Base-by-base conservation (phyloP, 1,140 invertebrate genomes). In the Argopecten irradians region DNA sequence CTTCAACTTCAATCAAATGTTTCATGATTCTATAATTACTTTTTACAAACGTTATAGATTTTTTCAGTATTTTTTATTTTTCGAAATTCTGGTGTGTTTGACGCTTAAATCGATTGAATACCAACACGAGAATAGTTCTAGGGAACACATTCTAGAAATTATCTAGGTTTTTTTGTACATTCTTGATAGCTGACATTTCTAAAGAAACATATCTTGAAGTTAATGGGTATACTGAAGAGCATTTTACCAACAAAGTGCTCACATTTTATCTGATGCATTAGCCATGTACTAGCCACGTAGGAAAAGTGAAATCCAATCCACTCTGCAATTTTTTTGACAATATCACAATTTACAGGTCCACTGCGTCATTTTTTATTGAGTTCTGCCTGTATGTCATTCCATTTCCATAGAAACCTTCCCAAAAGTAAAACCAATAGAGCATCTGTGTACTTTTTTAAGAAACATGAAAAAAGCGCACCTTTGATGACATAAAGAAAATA, bases 381-480 rank as follows among this genome's bases (percentile, higher is more conserved):
- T 71, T 71, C 1, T 71, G 55, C 1, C 55, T 28, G 14, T n/a
- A 71, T 71, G 55, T 71, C 55, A 71, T 71, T 16, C 55, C 5
- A n/a, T 71, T n/a, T 71, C 55, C 55, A 71, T 71, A n/a, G 55
- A 71, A 71, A 71, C 55, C 55, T 28, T 28, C 55, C 55, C 55
- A 71, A 71, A 71, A 71, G 55, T 71, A 71, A 28, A 71, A 71
- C 28, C 55, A 71, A 71, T 71, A 71, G 1, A n/a, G 55, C 55
- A 71, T 71, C 55, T 28, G 1, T 28, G 22, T 71, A 71, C 13
- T n/a, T 71, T 71, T 71, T 71, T 7, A 71, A 71, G 28, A 71
- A 28, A n/a, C 55, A 28, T 22, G 22, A 28, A 28, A n/a, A 71
- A n/a, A 71, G 14, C 16, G n/a, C 16, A 71, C 22, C n/a, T n/a